phyloP scores from a whole-genome alignment of 2,888 invertebrate species.

The Chrysopilus asiliformis region DNA sequence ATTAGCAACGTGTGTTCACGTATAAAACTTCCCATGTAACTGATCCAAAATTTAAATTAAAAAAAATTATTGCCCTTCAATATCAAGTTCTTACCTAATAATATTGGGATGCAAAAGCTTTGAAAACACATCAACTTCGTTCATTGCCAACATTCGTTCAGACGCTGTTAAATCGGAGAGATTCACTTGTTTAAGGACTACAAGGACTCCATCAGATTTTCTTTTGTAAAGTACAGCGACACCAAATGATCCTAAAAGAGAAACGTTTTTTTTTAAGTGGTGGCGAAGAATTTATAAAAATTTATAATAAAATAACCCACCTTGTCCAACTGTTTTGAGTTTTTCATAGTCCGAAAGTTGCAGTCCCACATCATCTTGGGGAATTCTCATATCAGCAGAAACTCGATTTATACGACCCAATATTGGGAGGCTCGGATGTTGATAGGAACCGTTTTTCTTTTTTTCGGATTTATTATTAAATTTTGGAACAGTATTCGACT shows the following conservation, averaged over 20 bases:
- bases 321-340: constrained; percentile 32
- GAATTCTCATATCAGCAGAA: neutral
- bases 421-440: neutral
- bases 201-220: constrained; percentile 45
- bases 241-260: constrained; percentile 47
- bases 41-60: constrained; percentile 19
- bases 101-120: constrained; percentile 61
- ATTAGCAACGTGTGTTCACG: constrained; percentile 55
- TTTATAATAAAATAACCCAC: constrained; percentile 11
- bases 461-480: neutral
- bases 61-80: neutral
- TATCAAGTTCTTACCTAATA: constrained; percentile 36
- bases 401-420: neutral
- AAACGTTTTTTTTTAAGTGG: constrained; percentile 1
- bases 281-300: neutral
- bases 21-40: constrained; percentile 61
- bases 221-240: constrained; percentile 53
- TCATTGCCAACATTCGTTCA: constrained; percentile 53
- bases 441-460: neutral
- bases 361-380: constrained; percentile 17
- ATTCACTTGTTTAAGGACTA: constrained; percentile 63
- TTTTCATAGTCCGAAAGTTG: constrained; percentile 31
- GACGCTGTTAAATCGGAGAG: constrained; percentile 50
- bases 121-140: constrained; percentile 55
- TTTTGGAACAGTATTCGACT: constrained; percentile 8